Evolutionary conservation across 2,888 invertebrate genomes (phyloP).

Genomic region (Graphium colonna): DNA sequence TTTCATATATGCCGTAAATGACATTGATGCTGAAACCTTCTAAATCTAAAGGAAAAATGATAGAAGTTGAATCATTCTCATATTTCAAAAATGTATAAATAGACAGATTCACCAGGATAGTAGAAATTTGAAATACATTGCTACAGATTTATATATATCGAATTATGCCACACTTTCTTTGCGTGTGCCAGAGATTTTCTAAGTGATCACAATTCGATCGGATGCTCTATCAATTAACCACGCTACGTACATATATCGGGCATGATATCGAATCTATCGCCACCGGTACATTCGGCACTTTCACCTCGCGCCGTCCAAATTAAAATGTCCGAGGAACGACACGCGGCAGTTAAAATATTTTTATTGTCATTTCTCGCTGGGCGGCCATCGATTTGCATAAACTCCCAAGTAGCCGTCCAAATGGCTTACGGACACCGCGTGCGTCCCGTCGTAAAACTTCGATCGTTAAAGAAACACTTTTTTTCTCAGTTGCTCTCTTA

Average conservation of each 20-base stretch:
- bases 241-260: slow-evolving; percentile 29
- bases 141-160: no score
- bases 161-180: no score
- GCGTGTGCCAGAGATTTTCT: no score
- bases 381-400: slow-evolving; percentile 61
- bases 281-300: slow-evolving; percentile 41
- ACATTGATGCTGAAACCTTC: no score
- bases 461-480: slow-evolving; percentile 70
- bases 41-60: no score
- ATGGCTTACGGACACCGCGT: slow-evolving; percentile 42
- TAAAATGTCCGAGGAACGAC: slow-evolving; percentile 47
- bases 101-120: no score
- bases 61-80: no score
- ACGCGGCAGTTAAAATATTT: slow-evolving; percentile 45
- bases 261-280: slow-evolving; percentile 38
- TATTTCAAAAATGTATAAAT: no score
- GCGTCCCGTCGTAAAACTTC: slow-evolving; percentile 55
- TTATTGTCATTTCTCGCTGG: slow-evolving; percentile 47
- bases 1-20: no score
- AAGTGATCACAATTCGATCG: no score
- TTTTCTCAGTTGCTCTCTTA: slow-evolving; percentile 33
- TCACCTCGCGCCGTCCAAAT: slow-evolving; percentile 47
- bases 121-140: no score
- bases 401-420: slow-evolving; percentile 62
- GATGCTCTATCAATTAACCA: slow-evolving; percentile 29